Evolutionary conservation across 2,888 invertebrate genomes (phyloP).

Genomic region (Drosophila macrospina): DNA sequence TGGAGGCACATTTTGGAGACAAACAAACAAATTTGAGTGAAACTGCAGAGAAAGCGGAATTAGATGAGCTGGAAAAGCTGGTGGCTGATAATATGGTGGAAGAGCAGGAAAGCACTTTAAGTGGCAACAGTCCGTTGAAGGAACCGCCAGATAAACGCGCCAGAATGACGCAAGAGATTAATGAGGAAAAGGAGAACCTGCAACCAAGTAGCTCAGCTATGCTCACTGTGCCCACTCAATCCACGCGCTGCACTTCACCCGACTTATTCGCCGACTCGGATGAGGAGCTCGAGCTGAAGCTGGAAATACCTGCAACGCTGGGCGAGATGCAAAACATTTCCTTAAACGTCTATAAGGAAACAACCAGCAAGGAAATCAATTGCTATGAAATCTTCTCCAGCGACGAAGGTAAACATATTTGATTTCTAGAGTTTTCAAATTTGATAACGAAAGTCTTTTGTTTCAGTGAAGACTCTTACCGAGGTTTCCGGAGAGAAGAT

Average conservation of each 20-base stretch:
- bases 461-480: conserved; percentile 80
- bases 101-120: conserved; percentile 12
- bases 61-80: conserved; percentile 55
- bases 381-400: conserved; percentile 82
- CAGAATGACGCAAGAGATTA: conserved; percentile 1
- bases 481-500: conserved; percentile 3
- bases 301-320: neutral
- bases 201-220: neutral
- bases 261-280: conserved; percentile 84
- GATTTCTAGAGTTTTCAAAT: neutral
- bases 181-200: neutral
- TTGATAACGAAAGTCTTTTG: conserved; percentile 8
- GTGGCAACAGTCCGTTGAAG: conserved; percentile 42
- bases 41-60: conserved; percentile 32
- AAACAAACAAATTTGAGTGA: neutral
- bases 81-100: conserved; percentile 59
- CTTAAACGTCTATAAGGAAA: conserved; percentile 41
- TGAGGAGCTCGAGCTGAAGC: conserved; percentile 65
- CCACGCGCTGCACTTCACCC: conserved; percentile 75
- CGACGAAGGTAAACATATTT: conserved; percentile 77
- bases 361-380: conserved; percentile 45
- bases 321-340: conserved; percentile 44
- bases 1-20: conserved; percentile 59
- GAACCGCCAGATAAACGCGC: conserved; percentile 65
- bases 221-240: conserved; percentile 39